Evolutionary conservation across 2,888 invertebrate species (phyloP).

Genomic region (Amblyteles armatorius): DNA sequence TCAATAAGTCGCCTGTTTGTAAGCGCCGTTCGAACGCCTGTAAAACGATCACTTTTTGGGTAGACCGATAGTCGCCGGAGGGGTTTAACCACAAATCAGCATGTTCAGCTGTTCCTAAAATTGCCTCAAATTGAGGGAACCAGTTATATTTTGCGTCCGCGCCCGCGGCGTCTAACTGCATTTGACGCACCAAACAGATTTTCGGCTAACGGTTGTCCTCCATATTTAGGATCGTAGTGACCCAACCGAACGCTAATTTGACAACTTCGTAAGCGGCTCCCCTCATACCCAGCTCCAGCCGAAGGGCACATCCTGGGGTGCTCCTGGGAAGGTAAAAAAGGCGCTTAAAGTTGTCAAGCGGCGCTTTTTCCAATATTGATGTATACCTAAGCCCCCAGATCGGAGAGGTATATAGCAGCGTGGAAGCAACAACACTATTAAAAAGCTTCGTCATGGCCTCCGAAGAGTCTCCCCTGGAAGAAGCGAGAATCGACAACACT

Average conservation of each 20-base stretch:
- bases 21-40: background rate
- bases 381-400: background rate
- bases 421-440: constrained; percentile 2
- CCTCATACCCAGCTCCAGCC: background rate
- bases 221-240: background rate
- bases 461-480: background rate
- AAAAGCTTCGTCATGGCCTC: constrained; percentile 18
- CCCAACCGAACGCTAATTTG: background rate
- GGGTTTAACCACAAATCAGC: background rate
- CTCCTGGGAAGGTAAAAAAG: background rate
- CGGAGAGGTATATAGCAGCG: background rate
- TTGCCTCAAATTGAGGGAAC: background rate
- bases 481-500: background rate
- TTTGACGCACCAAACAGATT: background rate
- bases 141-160: background rate
- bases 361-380: background rate
- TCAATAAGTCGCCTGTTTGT: background rate
- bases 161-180: background rate
- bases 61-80: background rate
- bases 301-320: background rate
- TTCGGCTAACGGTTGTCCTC: background rate
- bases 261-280: background rate
- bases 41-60: background rate
- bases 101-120: background rate
- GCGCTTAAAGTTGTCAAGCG: background rate